A percentile compares a stretch with the other conserved stretches of the same genome.
phyloP scores from a whole-genome alignment of 1,140 invertebrate genomes.

The Conus betulinus region DNA sequence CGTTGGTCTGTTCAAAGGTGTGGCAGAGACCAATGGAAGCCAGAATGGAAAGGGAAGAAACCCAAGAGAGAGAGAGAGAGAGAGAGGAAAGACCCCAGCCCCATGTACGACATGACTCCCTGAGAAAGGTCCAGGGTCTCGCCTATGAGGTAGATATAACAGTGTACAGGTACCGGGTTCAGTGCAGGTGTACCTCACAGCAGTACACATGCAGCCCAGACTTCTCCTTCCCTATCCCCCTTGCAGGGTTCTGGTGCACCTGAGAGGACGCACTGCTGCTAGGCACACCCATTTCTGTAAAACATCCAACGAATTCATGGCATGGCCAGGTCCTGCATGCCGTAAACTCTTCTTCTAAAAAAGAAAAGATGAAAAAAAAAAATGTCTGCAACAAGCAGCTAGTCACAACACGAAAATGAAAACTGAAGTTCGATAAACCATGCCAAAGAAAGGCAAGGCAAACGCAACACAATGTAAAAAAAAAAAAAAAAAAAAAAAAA shows the following conservation, averaged over 20 bases:
- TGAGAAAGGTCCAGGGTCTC: slow-evolving; percentile 31
- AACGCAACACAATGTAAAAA: not conserved
- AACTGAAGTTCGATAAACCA: not conserved
- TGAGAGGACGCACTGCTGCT: not conserved
- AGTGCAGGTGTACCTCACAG: slow-evolving; percentile 23
- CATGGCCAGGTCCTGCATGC: too few species aligned
- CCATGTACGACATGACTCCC: slow-evolving; percentile 30
- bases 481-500: not conserved
- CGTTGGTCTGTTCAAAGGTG: too few species aligned
- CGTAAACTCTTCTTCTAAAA: too few species aligned
- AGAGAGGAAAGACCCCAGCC: slow-evolving; percentile 19
- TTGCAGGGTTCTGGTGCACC: not conserved
- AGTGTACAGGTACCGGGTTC: slow-evolving; percentile 34
- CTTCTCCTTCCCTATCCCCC: not conserved
- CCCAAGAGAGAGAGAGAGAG: not conserved
- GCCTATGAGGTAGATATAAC: slow-evolving; percentile 37
- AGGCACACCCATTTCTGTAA: not conserved
- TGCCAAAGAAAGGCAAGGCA: not conserved
- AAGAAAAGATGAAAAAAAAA: too few species aligned
- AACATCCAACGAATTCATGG: too few species aligned
- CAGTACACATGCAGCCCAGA: not conserved
- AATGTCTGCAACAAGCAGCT: too few species aligned
- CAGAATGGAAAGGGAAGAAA: too few species aligned
- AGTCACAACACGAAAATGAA: too few species aligned
- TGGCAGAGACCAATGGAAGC: too few species aligned